phyloP scores from a whole-genome alignment of 2,113 vertebrate genomes.

The Gavialis gangeticus region DNA sequence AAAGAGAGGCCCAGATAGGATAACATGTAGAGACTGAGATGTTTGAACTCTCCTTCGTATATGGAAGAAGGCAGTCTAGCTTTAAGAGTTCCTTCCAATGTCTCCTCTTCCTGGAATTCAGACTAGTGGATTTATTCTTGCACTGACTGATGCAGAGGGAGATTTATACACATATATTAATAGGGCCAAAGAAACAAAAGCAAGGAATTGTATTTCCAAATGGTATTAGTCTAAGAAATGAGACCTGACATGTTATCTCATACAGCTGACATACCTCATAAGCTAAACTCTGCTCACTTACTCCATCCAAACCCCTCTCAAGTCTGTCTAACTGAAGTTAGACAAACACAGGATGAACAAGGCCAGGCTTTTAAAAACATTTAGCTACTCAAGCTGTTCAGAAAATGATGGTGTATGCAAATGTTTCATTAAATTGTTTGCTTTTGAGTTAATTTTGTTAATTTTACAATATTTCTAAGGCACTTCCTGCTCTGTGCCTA shows the following conservation, averaged over 20 bases:
- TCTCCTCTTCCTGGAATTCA: background rate
- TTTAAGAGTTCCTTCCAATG: background rate
- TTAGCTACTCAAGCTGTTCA: background rate
- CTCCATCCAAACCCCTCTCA: background rate
- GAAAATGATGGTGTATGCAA: background rate
- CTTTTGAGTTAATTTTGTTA: background rate
- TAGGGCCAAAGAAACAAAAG: background rate
- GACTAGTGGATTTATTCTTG: background rate
- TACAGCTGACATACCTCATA: background rate
- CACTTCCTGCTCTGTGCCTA: background rate
- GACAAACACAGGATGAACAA: too few relatives aligned
- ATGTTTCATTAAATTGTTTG: fast-evolving
- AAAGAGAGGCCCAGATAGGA: background rate
- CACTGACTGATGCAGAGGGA: background rate
- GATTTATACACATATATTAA: background rate
- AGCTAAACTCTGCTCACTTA: background rate
- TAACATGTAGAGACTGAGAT: background rate
- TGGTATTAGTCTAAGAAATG: background rate
- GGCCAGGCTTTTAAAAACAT: background rate
- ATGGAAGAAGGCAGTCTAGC: background rate
- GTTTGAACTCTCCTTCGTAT: background rate
- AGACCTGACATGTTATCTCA: background rate
- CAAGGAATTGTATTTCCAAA: background rate
- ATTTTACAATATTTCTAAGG: background rate
- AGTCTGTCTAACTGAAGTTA: background rate